Evolutionary conservation across 2,888 invertebrate species (phyloP).

Genomic region (Drosophila nr. fundita): DNA sequence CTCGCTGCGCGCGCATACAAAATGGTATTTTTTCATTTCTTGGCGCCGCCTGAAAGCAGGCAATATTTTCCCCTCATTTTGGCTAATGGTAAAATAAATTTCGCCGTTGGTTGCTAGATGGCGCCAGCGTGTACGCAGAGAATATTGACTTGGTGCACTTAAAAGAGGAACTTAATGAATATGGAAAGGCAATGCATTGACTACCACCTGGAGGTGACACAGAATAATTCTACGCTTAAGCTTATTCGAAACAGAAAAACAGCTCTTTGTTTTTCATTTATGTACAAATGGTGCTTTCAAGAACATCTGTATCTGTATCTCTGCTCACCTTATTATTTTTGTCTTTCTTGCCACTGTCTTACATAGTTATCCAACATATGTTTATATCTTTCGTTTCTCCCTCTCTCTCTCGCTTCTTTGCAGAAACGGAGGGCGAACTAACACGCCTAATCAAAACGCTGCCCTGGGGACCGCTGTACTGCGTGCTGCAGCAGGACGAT

Average conservation of each 20-base stretch:
- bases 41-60: slow-evolving; percentile 48
- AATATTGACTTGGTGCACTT: neutral
- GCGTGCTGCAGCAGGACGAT: slow-evolving; percentile 90
- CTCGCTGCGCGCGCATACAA: slow-evolving; percentile 20
- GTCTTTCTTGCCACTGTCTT: neutral
- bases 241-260: neutral
- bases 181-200: neutral
- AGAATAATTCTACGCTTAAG: neutral
- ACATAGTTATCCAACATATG: neutral
- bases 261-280: neutral
- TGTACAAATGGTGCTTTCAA: neutral
- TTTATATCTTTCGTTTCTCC: neutral
- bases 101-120: slow-evolving; percentile 20
- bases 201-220: neutral
- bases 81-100: neutral
- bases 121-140: slow-evolving; percentile 30
- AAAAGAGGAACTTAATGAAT: neutral
- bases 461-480: slow-evolving; percentile 90
- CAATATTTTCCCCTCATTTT: slow-evolving; percentile 17
- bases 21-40: neutral
- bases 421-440: slow-evolving; percentile 85
- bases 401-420: slow-evolving; percentile 45
- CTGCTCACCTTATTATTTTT: neutral
- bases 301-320: neutral
- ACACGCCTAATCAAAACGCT: slow-evolving; percentile 83